These are phyloP conservation scores for Tangara arthus DNA, from an alignment of 2,797 vertebrate genomes.

Conservation along the genomic window DNA sequence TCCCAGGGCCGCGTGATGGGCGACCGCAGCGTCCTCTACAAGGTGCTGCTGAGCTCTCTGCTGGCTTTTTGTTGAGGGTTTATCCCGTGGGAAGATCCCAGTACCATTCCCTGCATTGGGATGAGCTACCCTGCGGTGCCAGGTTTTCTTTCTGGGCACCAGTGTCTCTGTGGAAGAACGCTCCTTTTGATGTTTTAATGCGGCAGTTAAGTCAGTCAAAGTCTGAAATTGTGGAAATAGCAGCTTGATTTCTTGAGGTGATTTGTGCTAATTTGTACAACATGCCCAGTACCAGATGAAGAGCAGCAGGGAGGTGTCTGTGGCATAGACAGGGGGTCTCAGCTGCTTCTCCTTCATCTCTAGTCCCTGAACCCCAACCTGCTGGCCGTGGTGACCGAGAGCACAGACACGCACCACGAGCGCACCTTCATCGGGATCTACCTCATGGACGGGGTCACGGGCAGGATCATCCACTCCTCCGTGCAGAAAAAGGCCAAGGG, in stretches of 20 bases:
- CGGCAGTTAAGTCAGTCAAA: background rate
- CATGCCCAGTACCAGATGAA: background rate
- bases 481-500: slow-evolving; percentile 93
- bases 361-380: slow-evolving; percentile 97
- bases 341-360: background rate
- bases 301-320: background rate
- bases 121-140: background rate
- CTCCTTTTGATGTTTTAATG: background rate
- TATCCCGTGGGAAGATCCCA: background rate
- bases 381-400: slow-evolving; percentile 93
- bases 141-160: background rate
- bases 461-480: slow-evolving; percentile 92
- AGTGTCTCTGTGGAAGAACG: background rate
- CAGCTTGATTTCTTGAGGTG: background rate
- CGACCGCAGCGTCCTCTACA: slow-evolving; percentile 96
- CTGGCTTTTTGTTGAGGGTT: background rate
- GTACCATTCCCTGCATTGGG: fast-evolving
- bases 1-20: slow-evolving; percentile 98
- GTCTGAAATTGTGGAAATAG: background rate
- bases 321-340: background rate
- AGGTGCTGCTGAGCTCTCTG: slow-evolving; percentile 72
- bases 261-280: background rate
- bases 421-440: slow-evolving; percentile 91
- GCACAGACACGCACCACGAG: slow-evolving; percentile 88
- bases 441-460: slow-evolving; percentile 91